Conservation (phyloP, 2,888 invertebrate genomes). For the Himalopsyche anomala region DNA sequence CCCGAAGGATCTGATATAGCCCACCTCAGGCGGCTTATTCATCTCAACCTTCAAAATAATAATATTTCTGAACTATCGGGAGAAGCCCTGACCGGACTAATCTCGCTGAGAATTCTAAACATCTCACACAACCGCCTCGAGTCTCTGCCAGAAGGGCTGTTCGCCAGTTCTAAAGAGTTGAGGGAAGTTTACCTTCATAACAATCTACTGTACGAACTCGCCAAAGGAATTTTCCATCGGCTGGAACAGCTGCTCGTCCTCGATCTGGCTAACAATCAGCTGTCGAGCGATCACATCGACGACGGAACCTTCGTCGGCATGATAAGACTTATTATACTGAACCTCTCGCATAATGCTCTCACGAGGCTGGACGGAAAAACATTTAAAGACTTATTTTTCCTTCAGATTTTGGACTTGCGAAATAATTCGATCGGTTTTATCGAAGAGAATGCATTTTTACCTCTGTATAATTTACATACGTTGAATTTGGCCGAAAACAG, state of each 20-base stretch:
- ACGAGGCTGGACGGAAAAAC: constrained; percentile 89
- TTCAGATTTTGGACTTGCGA: constrained; percentile 90
- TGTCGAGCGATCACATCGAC: constrained; percentile 90
- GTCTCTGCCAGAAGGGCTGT: constrained; percentile 87
- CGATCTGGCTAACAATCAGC: constrained; percentile 89
- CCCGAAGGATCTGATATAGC: constrained; percentile 86
- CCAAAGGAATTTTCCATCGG: constrained; percentile 88
- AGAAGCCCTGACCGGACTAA: constrained; percentile 87
- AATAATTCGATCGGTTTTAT: constrained; percentile 93
- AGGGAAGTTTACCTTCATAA: constrained; percentile 90
- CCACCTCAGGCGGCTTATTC: constrained; percentile 86
- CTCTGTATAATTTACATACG: constrained; percentile 92
- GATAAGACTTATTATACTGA: constrained; percentile 89
- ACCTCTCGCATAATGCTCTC: constrained; percentile 90
- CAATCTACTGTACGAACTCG: constrained; percentile 89
- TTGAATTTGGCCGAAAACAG: constrained; percentile 92
- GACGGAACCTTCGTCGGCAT: constrained; percentile 91
- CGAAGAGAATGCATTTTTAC: constrained; percentile 91
- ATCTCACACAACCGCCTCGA: constrained; percentile 90
- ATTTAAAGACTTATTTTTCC: constrained; percentile 90
- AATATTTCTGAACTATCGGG: constrained; percentile 87
- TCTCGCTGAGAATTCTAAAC: constrained; percentile 88
- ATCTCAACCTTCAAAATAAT: constrained; percentile 89
- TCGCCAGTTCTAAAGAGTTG: constrained; percentile 87
- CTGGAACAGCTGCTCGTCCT: constrained; percentile 90